Percentiles rank a stretch among this genome's conserved stretches.
These are phyloP conservation scores for Antedon bifida DNA, from an alignment of 35 echinoderm and acorn worm genomes.

Conservation along the genomic window DNA sequence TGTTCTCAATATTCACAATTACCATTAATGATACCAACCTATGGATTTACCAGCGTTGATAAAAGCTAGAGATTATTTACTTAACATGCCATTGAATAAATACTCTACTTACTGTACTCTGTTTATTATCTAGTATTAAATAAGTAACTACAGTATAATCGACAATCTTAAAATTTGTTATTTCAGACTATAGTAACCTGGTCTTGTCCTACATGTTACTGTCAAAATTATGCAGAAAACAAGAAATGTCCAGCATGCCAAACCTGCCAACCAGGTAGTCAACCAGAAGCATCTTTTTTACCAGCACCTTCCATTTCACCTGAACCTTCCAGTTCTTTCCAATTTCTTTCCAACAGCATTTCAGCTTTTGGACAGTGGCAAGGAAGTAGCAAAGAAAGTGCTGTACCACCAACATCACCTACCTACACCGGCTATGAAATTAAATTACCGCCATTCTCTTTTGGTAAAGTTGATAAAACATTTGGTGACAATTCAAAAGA, in stretches of 20 bases:
- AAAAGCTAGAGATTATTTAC: too few species aligned
- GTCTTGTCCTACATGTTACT: too few species aligned
- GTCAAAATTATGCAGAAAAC: not conserved
- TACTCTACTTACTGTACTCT: too few species aligned
- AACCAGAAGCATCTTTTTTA: not conserved
- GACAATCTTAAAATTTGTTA: too few species aligned
- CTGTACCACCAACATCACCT: not conserved
- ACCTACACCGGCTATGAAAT: not conserved
- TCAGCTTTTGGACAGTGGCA: not conserved
- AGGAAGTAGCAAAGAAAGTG: not conserved
- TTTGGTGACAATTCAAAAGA: not conserved
- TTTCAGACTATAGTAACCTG: not conserved
- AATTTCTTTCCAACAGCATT: not conserved
- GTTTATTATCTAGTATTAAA: too few species aligned
- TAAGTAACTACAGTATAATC: too few species aligned
- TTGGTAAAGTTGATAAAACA: slow-evolving; percentile 14
- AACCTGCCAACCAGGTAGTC: slow-evolving; percentile 15
- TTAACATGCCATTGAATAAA: too few species aligned
- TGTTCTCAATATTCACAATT: too few species aligned
- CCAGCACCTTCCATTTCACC: not conserved
- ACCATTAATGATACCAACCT: too few species aligned
- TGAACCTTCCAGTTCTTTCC: not conserved
- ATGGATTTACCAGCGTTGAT: too few species aligned
- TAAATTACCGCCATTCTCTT: slow-evolving; percentile 28
- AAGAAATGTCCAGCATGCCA: slow-evolving; percentile 13